phyloP scores from a whole-genome alignment of 1,140 invertebrate species.

The Hyles vespertilio region DNA sequence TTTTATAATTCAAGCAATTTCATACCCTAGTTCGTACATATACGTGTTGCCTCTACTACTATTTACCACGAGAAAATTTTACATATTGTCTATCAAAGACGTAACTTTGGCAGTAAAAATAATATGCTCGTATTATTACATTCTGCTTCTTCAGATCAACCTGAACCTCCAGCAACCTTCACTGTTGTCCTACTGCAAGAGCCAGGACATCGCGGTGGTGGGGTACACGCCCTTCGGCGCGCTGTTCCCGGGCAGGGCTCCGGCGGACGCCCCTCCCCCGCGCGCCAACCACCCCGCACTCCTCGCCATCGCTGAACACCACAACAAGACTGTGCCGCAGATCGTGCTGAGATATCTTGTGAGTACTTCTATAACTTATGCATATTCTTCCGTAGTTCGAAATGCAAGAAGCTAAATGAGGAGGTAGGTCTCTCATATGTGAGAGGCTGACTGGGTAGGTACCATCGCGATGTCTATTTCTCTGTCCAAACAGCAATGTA shows the following conservation, averaged over 20 bases:
- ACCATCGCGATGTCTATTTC: too few relatives aligned
- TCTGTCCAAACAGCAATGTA: too few relatives aligned
- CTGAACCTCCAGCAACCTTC: slow-evolving; percentile 84
- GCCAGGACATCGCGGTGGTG: slow-evolving; percentile 81
- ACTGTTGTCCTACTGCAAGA: slow-evolving; percentile 81
- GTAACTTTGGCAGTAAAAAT: background rate
- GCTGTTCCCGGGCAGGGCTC: slow-evolving; percentile 76
- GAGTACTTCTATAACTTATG: slow-evolving; percentile 25
- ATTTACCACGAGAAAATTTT: too few relatives aligned
- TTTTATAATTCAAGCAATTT: too few relatives aligned
- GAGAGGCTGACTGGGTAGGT: too few relatives aligned
- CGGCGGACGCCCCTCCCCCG: slow-evolving; percentile 76
- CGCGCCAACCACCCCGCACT: slow-evolving; percentile 79
- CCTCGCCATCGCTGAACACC: slow-evolving; percentile 78
- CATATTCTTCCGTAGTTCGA: background rate
- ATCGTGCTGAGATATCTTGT: slow-evolving; percentile 79
- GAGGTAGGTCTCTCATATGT: too few relatives aligned
- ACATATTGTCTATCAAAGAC: too few relatives aligned
- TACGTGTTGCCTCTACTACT: too few relatives aligned
- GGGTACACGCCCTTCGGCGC: slow-evolving; percentile 88
- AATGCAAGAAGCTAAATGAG: background rate
- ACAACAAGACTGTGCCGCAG: slow-evolving; percentile 85
- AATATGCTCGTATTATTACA: background rate
- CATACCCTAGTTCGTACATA: too few relatives aligned
- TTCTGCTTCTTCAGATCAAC: slow-evolving; percentile 57